phyloP scores from a whole-genome alignment of 2,113 vertebrate species.

The Setophaga kirtlandii region DNA sequence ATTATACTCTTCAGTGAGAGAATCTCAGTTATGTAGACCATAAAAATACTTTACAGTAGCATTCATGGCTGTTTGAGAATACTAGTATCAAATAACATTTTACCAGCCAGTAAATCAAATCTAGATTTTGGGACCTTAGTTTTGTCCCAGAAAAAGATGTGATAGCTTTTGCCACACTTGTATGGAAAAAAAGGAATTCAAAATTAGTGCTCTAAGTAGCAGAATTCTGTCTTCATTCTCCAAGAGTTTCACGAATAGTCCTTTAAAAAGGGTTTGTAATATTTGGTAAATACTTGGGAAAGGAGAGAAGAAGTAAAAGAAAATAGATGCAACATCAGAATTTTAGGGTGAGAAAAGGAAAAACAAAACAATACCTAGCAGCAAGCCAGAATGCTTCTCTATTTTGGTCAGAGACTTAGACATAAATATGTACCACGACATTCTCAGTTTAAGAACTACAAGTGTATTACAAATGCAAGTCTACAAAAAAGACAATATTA shows the following conservation, averaged over 20 bases:
- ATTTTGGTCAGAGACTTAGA: neutral
- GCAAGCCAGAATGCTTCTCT: neutral
- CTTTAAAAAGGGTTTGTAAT: neutral
- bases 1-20: neutral
- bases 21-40: neutral
- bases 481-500: neutral
- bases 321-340: neutral
- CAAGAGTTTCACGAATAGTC: neutral
- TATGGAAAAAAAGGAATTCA: neutral
- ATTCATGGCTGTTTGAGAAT: neutral
- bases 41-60: neutral
- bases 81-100: neutral
- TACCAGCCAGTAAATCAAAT: neutral
- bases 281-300: neutral
- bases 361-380: neutral
- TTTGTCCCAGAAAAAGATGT: neutral
- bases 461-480: neutral
- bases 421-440: neutral
- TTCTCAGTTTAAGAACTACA: neutral
- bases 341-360: neutral
- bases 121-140: neutral
- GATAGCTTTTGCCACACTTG: neutral
- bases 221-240: neutral
- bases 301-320: neutral
- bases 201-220: neutral